Percentiles rank a stretch among this genome's conserved stretches.
Evolutionary conservation across 2,797 vertebrate species (phyloP).

Genomic region (Premnoplex brunnescens): DNA sequence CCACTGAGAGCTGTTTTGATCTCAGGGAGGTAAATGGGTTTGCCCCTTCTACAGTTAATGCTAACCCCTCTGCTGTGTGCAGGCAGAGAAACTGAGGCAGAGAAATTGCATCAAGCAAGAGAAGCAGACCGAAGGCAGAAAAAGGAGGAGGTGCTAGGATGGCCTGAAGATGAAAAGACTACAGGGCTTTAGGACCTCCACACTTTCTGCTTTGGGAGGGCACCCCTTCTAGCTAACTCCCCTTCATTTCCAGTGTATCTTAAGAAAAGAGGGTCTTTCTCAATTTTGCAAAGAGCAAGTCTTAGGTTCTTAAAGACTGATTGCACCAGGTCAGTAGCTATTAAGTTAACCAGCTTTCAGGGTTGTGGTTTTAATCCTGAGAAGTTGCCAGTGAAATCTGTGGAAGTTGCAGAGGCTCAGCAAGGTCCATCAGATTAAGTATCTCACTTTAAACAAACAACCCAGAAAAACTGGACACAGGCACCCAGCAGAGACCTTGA

Average conservation of each 20-base stretch:
- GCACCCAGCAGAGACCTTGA: background rate
- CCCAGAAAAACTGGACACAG: background rate
- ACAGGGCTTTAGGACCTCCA: background rate
- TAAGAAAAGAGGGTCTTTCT: background rate
- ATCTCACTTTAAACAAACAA: background rate
- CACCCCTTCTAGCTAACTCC: background rate
- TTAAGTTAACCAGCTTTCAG: background rate
- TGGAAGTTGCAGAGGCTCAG: background rate
- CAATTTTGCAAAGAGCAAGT: background rate
- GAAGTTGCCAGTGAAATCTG: background rate
- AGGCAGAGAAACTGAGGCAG: background rate
- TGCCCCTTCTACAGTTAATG: background rate
- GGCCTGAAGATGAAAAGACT: background rate
- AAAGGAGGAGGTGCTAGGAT: background rate
- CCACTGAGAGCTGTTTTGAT: background rate
- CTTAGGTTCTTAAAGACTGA: background rate
- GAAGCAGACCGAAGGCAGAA: background rate
- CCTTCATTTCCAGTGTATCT: background rate
- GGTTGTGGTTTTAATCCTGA: background rate
- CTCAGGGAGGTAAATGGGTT: background rate
- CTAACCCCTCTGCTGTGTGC: background rate
- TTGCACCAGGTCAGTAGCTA: background rate
- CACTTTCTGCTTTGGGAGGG: background rate
- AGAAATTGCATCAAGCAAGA: background rate
- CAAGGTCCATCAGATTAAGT: background rate